Evolutionary conservation across 2,797 vertebrate genomes (phyloP).

Genomic region (Chelon labrosus): DNA sequence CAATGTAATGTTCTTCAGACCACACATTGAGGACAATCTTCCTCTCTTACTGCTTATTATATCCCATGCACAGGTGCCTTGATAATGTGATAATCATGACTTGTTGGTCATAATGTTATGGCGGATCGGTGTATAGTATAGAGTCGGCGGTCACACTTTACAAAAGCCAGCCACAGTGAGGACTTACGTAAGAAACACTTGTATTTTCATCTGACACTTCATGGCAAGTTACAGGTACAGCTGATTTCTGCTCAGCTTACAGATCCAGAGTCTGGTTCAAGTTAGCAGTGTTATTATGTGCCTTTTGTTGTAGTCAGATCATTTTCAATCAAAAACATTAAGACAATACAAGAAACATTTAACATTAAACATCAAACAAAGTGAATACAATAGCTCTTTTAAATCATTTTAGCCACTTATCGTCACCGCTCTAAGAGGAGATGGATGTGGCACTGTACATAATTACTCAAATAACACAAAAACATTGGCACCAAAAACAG

Average conservation of each 20-base stretch:
- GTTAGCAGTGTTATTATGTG: slow-evolving; percentile 79
- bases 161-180: slow-evolving; percentile 34
- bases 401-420: slow-evolving; percentile 66
- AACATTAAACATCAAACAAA: slow-evolving; percentile 76
- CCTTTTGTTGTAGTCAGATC: slow-evolving; percentile 67
- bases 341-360: slow-evolving; percentile 72
- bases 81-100: no score
- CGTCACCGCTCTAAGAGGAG: slow-evolving; percentile 59
- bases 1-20: no score
- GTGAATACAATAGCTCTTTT: slow-evolving; percentile 66
- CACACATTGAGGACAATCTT: no score
- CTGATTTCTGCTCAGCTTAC: slow-evolving; percentile 55
- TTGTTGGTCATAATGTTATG: no score
- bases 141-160: background rate
- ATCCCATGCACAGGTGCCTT: no score
- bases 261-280: slow-evolving; percentile 70
- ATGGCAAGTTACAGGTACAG: slow-evolving; percentile 70
- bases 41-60: no score
- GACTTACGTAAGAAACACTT: slow-evolving; percentile 71
- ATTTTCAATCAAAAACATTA: slow-evolving; percentile 70
- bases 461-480: slow-evolving; percentile 68
- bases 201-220: slow-evolving; percentile 76
- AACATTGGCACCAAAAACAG: slow-evolving; percentile 72
- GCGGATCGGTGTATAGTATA: no score
- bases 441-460: slow-evolving; percentile 68